Conservation (phyloP, 1,140 invertebrate genomes). For the Heliconius congener region DNA sequence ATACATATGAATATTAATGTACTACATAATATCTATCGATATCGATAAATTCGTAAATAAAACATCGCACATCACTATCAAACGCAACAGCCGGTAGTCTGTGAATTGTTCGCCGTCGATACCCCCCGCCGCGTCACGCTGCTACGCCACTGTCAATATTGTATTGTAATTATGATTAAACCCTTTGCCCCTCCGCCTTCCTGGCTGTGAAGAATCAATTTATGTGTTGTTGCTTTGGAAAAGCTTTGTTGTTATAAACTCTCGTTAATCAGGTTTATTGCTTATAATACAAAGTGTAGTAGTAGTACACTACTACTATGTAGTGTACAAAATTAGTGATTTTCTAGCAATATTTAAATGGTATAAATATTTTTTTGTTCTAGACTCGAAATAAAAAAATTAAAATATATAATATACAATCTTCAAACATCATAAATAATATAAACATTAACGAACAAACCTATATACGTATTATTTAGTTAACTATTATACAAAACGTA, state of each 20-base stretch:
- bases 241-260: background rate
- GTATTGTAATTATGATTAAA: conserved; percentile 16
- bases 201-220: conserved; percentile 6
- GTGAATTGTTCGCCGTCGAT: conserved; percentile 40
- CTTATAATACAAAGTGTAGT: no score
- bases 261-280: no score
- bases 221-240: background rate
- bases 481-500: background rate
- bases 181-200: background rate
- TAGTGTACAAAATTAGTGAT: no score
- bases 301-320: no score
- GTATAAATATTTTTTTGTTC: no score
- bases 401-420: no score
- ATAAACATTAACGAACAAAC: background rate
- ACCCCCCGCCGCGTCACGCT: conserved; percentile 12
- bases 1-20: no score
- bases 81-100: conserved; percentile 43
- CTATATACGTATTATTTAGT: background rate
- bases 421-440: background rate
- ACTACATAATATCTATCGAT: background rate
- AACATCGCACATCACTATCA: background rate
- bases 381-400: no score
- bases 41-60: background rate
- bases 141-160: conserved; percentile 32
- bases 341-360: no score